Conservation (phyloP, 2,797 vertebrate species). For the Clarias platycephalus region DNA sequence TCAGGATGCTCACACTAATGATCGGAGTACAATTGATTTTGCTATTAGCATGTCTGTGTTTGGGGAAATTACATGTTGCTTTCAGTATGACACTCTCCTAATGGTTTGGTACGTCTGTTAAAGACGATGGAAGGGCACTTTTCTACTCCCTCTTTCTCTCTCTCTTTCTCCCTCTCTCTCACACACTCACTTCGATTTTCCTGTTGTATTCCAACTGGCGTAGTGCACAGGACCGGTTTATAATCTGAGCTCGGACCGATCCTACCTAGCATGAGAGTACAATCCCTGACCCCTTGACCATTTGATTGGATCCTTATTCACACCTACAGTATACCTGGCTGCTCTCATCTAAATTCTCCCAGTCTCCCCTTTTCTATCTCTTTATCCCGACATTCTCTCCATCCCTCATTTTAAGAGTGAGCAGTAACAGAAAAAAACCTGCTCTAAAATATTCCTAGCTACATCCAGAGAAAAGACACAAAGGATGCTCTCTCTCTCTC, state of each 20-base stretch:
- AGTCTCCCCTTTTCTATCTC: neutral
- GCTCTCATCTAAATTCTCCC: neutral
- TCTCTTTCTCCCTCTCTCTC: neutral
- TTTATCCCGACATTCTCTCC: conserved; percentile 5
- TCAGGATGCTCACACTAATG: conserved; percentile 12
- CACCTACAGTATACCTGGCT: neutral
- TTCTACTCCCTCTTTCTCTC: neutral
- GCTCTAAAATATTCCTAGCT: conserved; percentile 1
- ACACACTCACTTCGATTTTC: neutral
- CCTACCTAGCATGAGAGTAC: neutral
- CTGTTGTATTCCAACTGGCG: neutral
- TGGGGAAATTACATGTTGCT: conserved; percentile 43
- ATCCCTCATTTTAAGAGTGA: neutral
- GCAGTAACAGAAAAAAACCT: conserved; percentile 17
- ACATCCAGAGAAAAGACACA: neutral
- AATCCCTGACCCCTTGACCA: neutral
- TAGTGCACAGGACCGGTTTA: neutral
- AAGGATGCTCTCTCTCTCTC: too few relatives aligned
- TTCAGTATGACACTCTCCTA: conserved; percentile 42
- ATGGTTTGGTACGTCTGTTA: conserved; percentile 21
- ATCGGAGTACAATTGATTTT: conserved; percentile 47
- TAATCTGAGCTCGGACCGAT: neutral
- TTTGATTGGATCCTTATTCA: neutral
- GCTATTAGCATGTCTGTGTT: conserved; percentile 43
- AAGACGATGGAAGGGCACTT: neutral